Conservation (phyloP, 2,797 vertebrate species). For the Paratrypauchen microcephalus region DNA sequence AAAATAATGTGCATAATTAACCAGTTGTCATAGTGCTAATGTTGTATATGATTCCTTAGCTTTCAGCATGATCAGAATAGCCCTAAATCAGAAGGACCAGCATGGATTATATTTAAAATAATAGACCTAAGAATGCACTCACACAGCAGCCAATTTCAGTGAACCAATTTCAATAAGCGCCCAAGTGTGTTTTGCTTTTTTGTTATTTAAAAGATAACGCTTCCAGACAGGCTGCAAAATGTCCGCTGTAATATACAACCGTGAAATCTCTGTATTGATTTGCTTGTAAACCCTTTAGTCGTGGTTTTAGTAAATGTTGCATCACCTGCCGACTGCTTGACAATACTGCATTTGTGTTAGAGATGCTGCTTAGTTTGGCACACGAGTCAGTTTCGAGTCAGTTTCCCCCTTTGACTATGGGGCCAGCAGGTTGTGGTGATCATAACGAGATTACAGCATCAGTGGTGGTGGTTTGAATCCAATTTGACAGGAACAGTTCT, state of each 20-base stretch:
- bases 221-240: background rate
- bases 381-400: slow-evolving; percentile 13
- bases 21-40: background rate
- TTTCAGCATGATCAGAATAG: background rate
- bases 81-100: background rate
- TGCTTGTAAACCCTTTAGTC: slow-evolving; percentile 36
- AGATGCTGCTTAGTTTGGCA: background rate
- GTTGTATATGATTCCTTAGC: background rate
- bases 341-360: slow-evolving; percentile 18
- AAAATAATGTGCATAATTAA: background rate
- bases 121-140: too few species aligned
- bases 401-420: slow-evolving; percentile 11
- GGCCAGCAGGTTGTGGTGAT: slow-evolving; percentile 19
- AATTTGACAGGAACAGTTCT: slow-evolving; percentile 44
- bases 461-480: slow-evolving; percentile 23
- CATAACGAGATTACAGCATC: slow-evolving; percentile 30
- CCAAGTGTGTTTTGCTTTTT: background rate
- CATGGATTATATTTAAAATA: background rate
- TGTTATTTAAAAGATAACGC: background rate
- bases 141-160: background rate
- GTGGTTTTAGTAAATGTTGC: slow-evolving; percentile 39
- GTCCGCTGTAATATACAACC: slow-evolving; percentile 13
- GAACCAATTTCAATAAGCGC: background rate
- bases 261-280: slow-evolving; percentile 40
- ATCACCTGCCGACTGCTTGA: slow-evolving; percentile 26